Conservation (phyloP, 2,888 invertebrate species). For the Apoda limacodes region DNA sequence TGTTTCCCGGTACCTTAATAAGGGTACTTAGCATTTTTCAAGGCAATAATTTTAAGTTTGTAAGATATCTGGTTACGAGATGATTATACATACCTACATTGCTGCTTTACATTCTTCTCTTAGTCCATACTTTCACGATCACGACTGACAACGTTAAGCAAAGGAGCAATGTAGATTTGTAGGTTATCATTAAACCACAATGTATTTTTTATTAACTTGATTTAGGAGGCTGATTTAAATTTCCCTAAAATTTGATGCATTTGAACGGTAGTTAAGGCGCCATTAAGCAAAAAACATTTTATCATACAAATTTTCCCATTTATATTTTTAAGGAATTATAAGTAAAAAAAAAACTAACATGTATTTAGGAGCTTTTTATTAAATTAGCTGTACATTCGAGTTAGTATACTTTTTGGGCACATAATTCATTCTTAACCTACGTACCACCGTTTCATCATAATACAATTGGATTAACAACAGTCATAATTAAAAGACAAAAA, state of each 20-base stretch:
- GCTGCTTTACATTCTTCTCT: too few species aligned
- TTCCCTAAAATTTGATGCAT: not conserved
- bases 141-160: too few species aligned
- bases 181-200: too few species aligned
- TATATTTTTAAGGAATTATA: conserved; percentile 9
- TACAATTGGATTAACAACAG: conserved; percentile 52
- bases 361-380: conserved; percentile 66
- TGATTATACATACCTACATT: too few species aligned
- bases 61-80: too few species aligned
- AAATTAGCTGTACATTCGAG: conserved; percentile 71
- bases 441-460: conserved; percentile 48
- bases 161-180: too few species aligned
- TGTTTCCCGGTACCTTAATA: not conserved
- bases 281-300: too few species aligned
- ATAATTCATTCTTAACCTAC: conserved; percentile 64
- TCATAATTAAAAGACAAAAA: conserved; percentile 63
- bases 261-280: too few species aligned
- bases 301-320: conserved; percentile 1
- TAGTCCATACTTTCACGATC: too few species aligned
- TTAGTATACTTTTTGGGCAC: conserved; percentile 70
- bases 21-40: not conserved
- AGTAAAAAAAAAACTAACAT: conserved; percentile 27
- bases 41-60: not conserved
- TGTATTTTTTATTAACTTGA: too few species aligned
- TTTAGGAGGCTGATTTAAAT: not conserved